phyloP scores from a whole-genome alignment of 2,888 invertebrate genomes.

The Sympetrum striolatum region DNA sequence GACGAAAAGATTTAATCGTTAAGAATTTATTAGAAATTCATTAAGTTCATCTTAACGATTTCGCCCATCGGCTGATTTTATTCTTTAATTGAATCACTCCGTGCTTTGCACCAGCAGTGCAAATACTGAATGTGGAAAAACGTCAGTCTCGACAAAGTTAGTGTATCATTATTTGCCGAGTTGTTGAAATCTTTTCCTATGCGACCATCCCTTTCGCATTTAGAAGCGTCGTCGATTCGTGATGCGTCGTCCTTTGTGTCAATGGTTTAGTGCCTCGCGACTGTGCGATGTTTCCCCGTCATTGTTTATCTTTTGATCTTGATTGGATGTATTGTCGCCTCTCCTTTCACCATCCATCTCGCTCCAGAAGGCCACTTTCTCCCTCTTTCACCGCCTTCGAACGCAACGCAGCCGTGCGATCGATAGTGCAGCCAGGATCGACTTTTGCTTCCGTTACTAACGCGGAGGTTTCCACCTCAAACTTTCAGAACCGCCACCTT shows the following conservation, averaged over 20 bases:
- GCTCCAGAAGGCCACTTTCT: neutral
- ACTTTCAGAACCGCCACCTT: neutral
- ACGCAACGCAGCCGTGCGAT: slow-evolving; percentile 6
- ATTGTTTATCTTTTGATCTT: neutral
- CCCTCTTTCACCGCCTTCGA: neutral
- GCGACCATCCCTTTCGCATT: too few species aligned
- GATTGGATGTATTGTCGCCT: neutral
- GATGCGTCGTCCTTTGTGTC: neutral
- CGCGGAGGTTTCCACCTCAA: neutral
- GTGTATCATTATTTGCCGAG: too few species aligned
- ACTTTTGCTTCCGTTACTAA: neutral
- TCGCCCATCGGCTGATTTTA: too few species aligned
- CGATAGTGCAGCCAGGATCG: neutral
- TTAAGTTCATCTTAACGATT: too few species aligned
- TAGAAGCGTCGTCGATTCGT: neutral
- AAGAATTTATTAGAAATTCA: too few species aligned
- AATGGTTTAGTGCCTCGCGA: neutral
- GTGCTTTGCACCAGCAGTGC: too few species aligned
- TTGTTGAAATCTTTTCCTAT: too few species aligned
- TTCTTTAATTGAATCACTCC: too few species aligned
- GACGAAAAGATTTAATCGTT: too few species aligned
- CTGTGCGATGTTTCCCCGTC: neutral
- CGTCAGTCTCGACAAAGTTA: too few species aligned
- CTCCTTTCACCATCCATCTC: neutral
- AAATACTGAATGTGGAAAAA: too few species aligned